These are phyloP conservation scores for Ostrea edulis DNA, from an alignment of 1,140 invertebrate species.

Conservation along the genomic window DNA sequence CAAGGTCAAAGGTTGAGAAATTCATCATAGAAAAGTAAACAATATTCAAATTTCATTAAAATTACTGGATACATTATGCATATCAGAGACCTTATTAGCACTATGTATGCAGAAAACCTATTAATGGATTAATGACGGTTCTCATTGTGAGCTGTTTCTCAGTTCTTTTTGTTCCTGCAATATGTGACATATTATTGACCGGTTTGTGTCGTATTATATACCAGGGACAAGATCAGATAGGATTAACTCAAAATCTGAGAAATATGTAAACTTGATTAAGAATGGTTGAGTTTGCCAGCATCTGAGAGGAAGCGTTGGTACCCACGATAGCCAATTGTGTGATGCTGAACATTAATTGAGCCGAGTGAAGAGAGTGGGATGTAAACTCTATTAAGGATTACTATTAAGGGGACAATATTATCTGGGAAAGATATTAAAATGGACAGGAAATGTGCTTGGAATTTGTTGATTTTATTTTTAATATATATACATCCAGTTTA, in stretches of 20 bases:
- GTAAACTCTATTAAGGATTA: not conserved
- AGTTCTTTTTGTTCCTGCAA: not conserved
- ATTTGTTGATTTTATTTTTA: too few relatives aligned
- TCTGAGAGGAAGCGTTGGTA: not conserved
- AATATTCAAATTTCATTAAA: not conserved
- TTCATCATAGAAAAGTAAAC: not conserved
- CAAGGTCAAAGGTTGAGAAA: too few relatives aligned
- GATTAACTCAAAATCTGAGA: slow-evolving; percentile 31
- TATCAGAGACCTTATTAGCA: not conserved
- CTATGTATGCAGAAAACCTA: not conserved
- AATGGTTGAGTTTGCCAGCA: not conserved
- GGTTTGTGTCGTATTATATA: not conserved
- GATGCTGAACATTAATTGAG: not conserved
- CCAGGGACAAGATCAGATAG: slow-evolving; percentile 7
- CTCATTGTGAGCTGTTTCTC: too few relatives aligned
- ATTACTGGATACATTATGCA: not conserved
- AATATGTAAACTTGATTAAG: slow-evolving; percentile 38
- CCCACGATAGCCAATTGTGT: not conserved
- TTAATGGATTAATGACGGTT: not conserved
- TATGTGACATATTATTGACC: too few relatives aligned
- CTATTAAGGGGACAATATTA: not conserved
- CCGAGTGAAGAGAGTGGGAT: not conserved
- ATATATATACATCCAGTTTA: too few relatives aligned
- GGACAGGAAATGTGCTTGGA: too few relatives aligned
- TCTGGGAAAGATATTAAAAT: not conserved